Evolutionary conservation across 2,888 invertebrate species (phyloP).

Genomic region (Dermolepida albohirtum): DNA sequence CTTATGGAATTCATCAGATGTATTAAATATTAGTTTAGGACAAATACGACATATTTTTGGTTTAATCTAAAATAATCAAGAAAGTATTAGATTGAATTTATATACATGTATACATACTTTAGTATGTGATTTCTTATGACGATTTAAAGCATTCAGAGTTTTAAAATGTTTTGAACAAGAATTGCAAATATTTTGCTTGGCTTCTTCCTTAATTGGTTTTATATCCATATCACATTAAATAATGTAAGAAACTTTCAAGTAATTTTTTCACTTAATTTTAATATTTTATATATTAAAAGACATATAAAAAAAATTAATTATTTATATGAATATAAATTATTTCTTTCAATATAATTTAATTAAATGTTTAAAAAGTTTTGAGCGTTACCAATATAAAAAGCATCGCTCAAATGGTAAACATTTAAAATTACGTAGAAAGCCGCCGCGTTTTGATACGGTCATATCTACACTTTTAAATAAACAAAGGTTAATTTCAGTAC

Average conservation of each 20-base stretch:
- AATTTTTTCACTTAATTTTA: not conserved
- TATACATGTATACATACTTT: not conserved
- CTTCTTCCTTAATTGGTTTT: not conserved
- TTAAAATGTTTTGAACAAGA: conserved; percentile 27
- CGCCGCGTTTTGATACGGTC: not conserved
- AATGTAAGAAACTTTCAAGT: not conserved
- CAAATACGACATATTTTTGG: conserved; percentile 51
- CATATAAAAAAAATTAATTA: no score
- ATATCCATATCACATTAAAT: not conserved
- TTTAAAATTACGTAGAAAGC: not conserved
- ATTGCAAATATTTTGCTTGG: conserved; percentile 7
- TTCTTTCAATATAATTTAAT: not conserved
- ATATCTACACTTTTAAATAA: conserved; percentile 3
- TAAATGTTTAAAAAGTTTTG: no score
- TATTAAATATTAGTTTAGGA: conserved; percentile 55
- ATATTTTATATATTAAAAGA: no score
- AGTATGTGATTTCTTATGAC: conserved; percentile 31
- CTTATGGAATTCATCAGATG: conserved; percentile 59
- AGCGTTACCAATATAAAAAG: no score
- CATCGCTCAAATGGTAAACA: not conserved
- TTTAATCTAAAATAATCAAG: conserved; percentile 11
- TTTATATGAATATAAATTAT: not conserved
- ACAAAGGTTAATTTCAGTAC: not conserved
- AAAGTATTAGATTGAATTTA: not conserved
- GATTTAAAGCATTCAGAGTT: conserved; percentile 17